Evolutionary conservation across 2,888 invertebrate species (phyloP).

Genomic region (Eristalinus aeneus): DNA sequence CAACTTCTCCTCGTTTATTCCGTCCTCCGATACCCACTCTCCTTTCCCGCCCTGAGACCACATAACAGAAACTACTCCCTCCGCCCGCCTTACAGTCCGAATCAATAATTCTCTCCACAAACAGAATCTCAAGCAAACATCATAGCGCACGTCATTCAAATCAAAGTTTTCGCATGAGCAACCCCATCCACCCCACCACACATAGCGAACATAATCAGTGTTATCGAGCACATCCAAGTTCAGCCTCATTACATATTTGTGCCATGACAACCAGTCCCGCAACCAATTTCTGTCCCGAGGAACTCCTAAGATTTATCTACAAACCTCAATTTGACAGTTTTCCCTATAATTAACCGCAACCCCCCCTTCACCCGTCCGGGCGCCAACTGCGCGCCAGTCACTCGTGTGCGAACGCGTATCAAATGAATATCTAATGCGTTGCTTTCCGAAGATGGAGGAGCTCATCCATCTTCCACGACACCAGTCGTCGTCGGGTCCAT

Average conservation of each 20-base stretch:
- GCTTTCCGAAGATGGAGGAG: not conserved
- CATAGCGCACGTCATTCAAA: not conserved
- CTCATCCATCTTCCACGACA: not conserved
- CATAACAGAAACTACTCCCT: no score
- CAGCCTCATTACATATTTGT: not conserved
- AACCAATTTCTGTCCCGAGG: not conserved
- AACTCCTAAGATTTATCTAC: not conserved
- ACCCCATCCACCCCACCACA: not conserved
- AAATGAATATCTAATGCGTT: conserved; percentile 1
- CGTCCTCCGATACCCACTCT: no score
- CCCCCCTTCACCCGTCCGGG: not conserved
- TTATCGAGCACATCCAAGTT: not conserved
- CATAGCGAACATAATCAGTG: not conserved
- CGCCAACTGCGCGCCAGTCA: not conserved
- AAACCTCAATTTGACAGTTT: not conserved
- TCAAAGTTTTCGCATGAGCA: not conserved
- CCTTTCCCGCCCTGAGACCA: no score
- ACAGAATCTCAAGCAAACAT: not conserved
- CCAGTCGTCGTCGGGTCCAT: not conserved
- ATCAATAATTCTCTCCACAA: not conserved
- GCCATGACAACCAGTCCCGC: not conserved
- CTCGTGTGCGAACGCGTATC: not conserved
- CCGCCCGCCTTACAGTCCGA: not conserved
- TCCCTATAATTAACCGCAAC: not conserved
- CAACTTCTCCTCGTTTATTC: no score